These are phyloP conservation scores for Corythoichthys haematopterus DNA, from an alignment of 2,113 vertebrate species.

Conservation along the genomic window DNA sequence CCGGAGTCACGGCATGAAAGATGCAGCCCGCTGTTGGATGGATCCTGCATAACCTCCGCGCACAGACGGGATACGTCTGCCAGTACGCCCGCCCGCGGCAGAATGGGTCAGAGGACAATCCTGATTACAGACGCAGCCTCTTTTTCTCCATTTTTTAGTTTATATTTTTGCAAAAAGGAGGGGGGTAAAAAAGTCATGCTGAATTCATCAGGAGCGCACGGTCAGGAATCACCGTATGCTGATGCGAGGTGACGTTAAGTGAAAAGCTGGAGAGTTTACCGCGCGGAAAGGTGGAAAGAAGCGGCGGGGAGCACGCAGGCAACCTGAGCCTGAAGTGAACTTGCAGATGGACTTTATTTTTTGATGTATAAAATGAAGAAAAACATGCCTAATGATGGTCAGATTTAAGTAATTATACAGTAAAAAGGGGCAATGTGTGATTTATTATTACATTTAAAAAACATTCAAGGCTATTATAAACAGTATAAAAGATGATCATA, in stretches of 20 bases:
- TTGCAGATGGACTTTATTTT: neutral
- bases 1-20: conserved; percentile 38
- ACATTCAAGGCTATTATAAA: too few relatives aligned
- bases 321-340: conserved; percentile 35
- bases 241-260: conserved; percentile 46
- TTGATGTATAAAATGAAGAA: too few relatives aligned
- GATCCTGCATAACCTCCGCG: conserved; percentile 50
- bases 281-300: conserved; percentile 5
- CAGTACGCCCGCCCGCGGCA: conserved; percentile 29
- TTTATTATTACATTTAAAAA: too few relatives aligned
- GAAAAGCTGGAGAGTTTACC: conserved; percentile 14
- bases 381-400: neutral
- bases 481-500: too few relatives aligned
- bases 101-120: conserved; percentile 25
- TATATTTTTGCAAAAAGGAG: neutral
- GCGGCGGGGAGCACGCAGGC: conserved; percentile 22
- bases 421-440: too few relatives aligned
- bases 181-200: neutral
- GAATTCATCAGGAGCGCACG: neutral
- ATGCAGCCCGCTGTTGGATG: conserved; percentile 54
- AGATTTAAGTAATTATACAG: too few relatives aligned
- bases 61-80: conserved; percentile 29
- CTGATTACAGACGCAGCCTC: conserved; percentile 19
- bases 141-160: neutral
- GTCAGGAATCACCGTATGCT: conserved; percentile 13